Percentiles rank a stretch among this genome's conserved stretches.
Evolutionary conservation across 2,797 vertebrate species (phyloP).

Genomic region (Hirundo rustica): DNA sequence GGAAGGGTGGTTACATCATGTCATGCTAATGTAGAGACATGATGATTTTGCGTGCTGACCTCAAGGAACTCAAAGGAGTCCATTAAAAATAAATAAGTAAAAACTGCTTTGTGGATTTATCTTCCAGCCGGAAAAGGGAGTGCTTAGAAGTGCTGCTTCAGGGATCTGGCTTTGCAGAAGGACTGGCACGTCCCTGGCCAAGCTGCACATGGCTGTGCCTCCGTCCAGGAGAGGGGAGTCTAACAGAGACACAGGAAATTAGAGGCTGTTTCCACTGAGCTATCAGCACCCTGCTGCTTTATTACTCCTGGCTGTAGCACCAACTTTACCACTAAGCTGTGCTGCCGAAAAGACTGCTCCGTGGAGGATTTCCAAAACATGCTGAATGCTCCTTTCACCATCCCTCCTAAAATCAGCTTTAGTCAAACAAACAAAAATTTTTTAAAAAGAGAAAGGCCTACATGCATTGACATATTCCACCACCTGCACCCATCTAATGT

Average conservation of each 20-base stretch:
- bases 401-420: neutral
- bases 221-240: neutral
- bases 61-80: neutral
- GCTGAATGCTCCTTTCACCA: neutral
- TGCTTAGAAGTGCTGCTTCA: neutral
- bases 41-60: neutral
- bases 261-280: neutral
- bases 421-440: neutral
- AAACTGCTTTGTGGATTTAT: neutral
- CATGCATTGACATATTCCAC: neutral
- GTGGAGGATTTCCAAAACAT: neutral
- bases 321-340: neutral
- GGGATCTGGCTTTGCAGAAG: neutral
- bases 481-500: neutral
- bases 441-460: neutral
- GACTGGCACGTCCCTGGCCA: neutral
- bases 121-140: neutral
- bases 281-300: neutral
- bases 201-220: neutral
- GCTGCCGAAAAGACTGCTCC: neutral
- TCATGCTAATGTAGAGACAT: neutral
- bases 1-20: neutral
- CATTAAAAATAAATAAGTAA: neutral
- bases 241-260: neutral
- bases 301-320: neutral